Evolutionary conservation across 2,888 invertebrate genomes (phyloP).

Genomic region (Lithodes maja): DNA sequence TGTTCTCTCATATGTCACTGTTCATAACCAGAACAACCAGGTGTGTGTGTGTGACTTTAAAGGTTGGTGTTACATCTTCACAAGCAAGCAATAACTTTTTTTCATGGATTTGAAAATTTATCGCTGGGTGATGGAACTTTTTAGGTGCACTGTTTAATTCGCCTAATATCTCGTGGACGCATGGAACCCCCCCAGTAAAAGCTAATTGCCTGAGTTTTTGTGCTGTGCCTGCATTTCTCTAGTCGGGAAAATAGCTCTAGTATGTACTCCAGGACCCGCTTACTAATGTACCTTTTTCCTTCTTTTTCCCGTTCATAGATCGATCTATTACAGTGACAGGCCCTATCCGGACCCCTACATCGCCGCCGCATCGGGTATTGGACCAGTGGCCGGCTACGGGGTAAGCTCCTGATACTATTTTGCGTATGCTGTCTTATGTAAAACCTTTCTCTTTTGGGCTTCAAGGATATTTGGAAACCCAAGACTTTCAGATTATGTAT

Average conservation of each 20-base stretch:
- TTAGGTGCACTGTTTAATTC: constrained; percentile 38
- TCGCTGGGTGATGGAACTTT: constrained; percentile 56
- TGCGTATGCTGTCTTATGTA: neutral
- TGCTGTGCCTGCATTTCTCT: constrained; percentile 59
- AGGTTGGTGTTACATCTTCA: constrained; percentile 26
- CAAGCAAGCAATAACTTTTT: constrained; percentile 42
- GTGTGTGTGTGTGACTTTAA: constrained; percentile 10
- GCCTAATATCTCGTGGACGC: constrained; percentile 59
- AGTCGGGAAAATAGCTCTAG: constrained; percentile 55
- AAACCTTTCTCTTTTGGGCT: no score
- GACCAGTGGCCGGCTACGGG: constrained; percentile 97
- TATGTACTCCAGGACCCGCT: constrained; percentile 68
- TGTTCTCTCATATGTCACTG: neutral
- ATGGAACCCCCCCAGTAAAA: constrained; percentile 42
- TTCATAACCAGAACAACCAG: neutral
- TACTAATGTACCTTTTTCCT: constrained; percentile 66
- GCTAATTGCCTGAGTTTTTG: constrained; percentile 64
- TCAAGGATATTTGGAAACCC: no score
- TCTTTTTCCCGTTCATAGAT: constrained; percentile 64
- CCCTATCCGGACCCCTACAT: constrained; percentile 71
- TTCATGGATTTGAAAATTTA: constrained; percentile 33
- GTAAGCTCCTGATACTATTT: constrained; percentile 79
- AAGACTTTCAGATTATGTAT: no score
- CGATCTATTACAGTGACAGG: constrained; percentile 71
- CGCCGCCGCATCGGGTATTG: constrained; percentile 78